phyloP scores from a whole-genome alignment of 2,797 vertebrate genomes.

The Distichodus sexfasciatus region DNA sequence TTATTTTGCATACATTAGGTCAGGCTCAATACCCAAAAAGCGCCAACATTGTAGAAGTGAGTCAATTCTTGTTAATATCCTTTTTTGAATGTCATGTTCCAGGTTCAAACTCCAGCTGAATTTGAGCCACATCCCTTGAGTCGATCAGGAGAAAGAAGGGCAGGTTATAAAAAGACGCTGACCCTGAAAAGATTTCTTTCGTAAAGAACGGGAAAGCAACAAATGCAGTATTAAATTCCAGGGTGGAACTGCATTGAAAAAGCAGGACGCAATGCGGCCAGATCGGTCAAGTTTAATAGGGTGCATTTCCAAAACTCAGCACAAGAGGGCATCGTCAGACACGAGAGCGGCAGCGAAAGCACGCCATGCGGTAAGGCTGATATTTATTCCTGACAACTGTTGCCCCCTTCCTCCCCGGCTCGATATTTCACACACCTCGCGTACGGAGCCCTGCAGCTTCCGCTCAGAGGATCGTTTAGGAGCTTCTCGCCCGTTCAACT shows the following conservation, averaged over 20 bases:
- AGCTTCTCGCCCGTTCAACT: not conserved
- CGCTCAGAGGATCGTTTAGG: not conserved
- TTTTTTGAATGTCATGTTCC: too few species aligned
- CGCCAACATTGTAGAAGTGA: too few species aligned
- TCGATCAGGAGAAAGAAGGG: too few species aligned
- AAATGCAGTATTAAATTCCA: not conserved
- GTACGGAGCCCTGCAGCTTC: conserved; percentile 3
- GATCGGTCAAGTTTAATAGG: not conserved
- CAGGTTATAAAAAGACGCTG: not conserved
- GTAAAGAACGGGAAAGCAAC: not conserved
- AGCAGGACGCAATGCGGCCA: not conserved
- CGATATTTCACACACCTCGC: conserved; percentile 27
- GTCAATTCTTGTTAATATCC: too few species aligned
- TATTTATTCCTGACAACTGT: conserved; percentile 36
- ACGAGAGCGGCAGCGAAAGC: conserved; percentile 14
- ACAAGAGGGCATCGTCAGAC: conserved; percentile 28
- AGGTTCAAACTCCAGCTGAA: too few species aligned
- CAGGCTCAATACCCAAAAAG: too few species aligned
- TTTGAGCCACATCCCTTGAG: too few species aligned
- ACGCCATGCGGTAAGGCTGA: conserved; percentile 31
- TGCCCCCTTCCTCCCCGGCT: conserved; percentile 35
- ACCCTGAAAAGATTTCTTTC: not conserved
- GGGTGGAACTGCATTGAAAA: not conserved
- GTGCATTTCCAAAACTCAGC: conserved; percentile 6
- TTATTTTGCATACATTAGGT: too few species aligned